Conservation (phyloP, 2,113 vertebrate species). For the Atlantisia rogersi region DNA sequence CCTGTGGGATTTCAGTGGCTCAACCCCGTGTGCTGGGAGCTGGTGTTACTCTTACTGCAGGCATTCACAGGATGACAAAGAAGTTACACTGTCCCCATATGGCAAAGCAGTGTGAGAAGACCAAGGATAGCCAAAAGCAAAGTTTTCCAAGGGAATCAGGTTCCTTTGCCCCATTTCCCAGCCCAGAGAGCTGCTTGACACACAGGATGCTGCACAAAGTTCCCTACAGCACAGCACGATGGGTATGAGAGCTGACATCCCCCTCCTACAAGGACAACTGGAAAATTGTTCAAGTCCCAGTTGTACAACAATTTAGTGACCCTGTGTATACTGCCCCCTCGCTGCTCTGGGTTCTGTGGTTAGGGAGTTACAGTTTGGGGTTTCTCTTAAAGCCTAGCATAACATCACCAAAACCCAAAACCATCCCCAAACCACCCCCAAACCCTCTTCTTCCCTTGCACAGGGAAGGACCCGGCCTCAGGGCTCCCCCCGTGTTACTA, state of each 20-base stretch:
- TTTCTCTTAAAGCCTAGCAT: not conserved
- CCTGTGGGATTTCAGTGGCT: not conserved
- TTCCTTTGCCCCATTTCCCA: not conserved
- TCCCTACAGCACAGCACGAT: not conserved
- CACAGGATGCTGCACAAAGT: not conserved
- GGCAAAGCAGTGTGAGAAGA: not conserved
- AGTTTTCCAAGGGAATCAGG: not conserved
- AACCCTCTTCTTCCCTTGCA: not conserved
- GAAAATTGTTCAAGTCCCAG: not conserved
- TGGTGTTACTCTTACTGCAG: too few relatives aligned
- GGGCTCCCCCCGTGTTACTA: not conserved
- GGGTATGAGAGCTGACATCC: not conserved
- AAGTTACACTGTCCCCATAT: not conserved
- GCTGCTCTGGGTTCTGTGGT: not conserved
- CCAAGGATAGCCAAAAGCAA: not conserved
- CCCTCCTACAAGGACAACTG: not conserved
- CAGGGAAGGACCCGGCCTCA: not conserved
- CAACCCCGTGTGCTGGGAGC: rapidly evolving
- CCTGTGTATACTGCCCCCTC: rapidly evolving
- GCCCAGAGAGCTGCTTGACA: not conserved
- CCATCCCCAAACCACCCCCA: not conserved
- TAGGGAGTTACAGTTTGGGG: not conserved
- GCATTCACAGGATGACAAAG: not conserved
- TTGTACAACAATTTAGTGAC: not conserved
- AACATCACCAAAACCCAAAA: not conserved